These are phyloP conservation scores for Tinea pellionella DNA, from an alignment of 2,888 invertebrate species.

Conservation along the genomic window DNA sequence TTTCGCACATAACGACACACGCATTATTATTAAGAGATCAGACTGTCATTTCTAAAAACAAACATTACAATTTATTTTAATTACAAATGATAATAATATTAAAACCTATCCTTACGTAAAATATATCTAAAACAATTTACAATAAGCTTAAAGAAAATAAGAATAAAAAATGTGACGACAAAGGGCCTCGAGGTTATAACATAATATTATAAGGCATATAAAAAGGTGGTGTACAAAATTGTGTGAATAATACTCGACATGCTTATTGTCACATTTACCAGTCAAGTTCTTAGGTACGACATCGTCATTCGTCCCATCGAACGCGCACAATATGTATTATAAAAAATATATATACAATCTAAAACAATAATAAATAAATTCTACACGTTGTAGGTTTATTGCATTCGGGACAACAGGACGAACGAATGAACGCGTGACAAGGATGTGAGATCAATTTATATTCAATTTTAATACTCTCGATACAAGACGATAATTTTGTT, in stretches of 20 bases:
- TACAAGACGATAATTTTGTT: constrained; percentile 32
- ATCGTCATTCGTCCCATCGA: background rate
- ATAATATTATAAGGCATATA: background rate
- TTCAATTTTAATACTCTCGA: constrained; percentile 45
- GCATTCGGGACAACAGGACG: background rate
- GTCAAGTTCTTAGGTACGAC: background rate
- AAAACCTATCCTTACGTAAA: constrained; percentile 61
- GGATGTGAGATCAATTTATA: constrained; percentile 56
- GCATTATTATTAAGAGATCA: constrained; percentile 60
- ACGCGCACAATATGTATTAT: background rate
- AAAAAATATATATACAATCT: background rate
- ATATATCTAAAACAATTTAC: constrained; percentile 56
- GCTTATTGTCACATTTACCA: no score
- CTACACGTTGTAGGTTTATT: background rate
- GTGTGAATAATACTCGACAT: background rate
- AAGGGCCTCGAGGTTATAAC: background rate
- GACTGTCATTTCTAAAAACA: constrained; percentile 59
- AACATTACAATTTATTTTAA: constrained; percentile 35
- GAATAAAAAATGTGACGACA: constrained; percentile 6
- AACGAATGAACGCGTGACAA: constrained; percentile 41
- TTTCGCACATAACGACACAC: constrained; percentile 30
- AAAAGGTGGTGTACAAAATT: background rate
- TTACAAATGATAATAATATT: constrained; percentile 57
- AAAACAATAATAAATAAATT: constrained; percentile 4
- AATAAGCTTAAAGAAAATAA: constrained; percentile 13